phyloP scores from a whole-genome alignment of 2,797 vertebrate genomes.

The Antennarius maculatus region DNA sequence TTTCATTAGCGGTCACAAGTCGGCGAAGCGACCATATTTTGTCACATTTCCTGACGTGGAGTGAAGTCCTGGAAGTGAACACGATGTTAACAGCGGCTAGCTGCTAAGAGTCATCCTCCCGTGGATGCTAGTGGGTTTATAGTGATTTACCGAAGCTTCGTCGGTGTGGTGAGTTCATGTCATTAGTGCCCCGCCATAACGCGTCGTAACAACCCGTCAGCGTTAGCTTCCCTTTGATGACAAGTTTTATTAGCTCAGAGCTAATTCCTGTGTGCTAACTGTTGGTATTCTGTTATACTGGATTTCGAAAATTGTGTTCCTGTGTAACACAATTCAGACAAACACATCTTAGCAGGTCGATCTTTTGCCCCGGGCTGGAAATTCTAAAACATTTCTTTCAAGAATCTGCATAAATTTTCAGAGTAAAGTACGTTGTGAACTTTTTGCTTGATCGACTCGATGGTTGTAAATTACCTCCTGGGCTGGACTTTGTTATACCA shows the following conservation, averaged over 20 bases:
- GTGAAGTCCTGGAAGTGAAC: conserved; percentile 32
- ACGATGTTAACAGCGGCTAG: conserved; percentile 43
- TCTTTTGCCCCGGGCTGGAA: too few species aligned
- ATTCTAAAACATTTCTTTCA: too few species aligned
- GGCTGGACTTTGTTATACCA: too few species aligned
- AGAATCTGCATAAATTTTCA: too few species aligned
- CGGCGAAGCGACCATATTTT: conserved; percentile 2
- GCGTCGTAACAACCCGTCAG: not conserved
- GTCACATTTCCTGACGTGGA: conserved; percentile 17
- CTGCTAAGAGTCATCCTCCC: conserved; percentile 19
- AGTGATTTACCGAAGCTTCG: conserved; percentile 22
- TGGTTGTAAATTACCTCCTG: not conserved
- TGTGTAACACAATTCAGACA: too few species aligned
- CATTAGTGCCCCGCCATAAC: conserved; percentile 54
- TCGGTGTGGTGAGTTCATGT: conserved; percentile 34
- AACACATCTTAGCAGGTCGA: too few species aligned
- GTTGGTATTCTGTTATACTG: too few species aligned
- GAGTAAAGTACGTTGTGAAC: too few species aligned
- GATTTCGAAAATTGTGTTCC: too few species aligned
- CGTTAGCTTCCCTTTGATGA: conserved; percentile 3
- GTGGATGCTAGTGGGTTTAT: conserved; percentile 23
- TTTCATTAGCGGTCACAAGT: not conserved
- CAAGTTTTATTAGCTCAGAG: conserved; percentile 36
- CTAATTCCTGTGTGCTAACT: not conserved
- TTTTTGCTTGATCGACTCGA: not conserved